phyloP scores from a whole-genome alignment of 2,888 invertebrate species.

The Lasius platythorax region DNA sequence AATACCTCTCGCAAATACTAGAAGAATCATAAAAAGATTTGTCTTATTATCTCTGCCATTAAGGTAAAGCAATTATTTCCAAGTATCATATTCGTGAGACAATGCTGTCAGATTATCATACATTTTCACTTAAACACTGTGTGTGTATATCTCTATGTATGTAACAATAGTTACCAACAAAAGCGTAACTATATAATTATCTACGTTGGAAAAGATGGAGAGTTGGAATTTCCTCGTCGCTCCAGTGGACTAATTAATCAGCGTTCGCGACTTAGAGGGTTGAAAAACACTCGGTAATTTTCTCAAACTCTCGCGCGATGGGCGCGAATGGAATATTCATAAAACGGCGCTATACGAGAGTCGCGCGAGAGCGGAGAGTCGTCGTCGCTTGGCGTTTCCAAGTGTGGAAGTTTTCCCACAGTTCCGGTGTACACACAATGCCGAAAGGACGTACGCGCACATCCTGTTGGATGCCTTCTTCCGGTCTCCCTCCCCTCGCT shows the following conservation, averaged over 20 bases:
- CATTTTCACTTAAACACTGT: conserved; percentile 4
- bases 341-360: conserved; percentile 49
- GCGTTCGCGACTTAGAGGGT: conserved; percentile 50
- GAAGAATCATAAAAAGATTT: neutral
- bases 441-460: conserved; percentile 77
- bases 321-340: conserved; percentile 58
- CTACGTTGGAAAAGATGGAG: neutral
- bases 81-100: neutral
- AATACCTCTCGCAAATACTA: neutral
- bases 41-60: conserved; percentile 1
- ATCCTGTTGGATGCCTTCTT: conserved; percentile 80
- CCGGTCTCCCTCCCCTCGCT: conserved; percentile 72
- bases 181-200: conserved; percentile 1
- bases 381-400: conserved; percentile 44
- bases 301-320: conserved; percentile 30
- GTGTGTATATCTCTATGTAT: neutral
- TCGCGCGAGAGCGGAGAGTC: conserved; percentile 36
- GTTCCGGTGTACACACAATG: conserved; percentile 80
- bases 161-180: neutral
- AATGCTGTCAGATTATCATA: neutral
- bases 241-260: conserved; percentile 77
- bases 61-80: neutral
- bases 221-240: conserved; percentile 49
- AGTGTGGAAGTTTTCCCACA: conserved; percentile 83
- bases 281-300: conserved; percentile 37